These are phyloP conservation scores for Ichneumoninae sp. DNA, from an alignment of 2,888 invertebrate species.

Conservation along the genomic window DNA sequence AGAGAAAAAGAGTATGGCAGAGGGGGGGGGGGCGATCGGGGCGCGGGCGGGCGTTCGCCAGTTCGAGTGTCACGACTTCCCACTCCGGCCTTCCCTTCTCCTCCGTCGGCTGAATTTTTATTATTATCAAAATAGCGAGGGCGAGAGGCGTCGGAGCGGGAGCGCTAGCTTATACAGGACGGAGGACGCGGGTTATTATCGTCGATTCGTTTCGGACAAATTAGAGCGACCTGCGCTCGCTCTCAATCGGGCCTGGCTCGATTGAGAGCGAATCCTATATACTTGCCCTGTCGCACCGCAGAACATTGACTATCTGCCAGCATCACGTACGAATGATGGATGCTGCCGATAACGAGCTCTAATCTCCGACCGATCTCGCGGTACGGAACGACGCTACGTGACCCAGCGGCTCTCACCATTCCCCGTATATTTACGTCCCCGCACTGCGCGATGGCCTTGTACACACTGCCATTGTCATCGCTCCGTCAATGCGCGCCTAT, in stretches of 20 bases:
- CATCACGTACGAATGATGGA: conserved; percentile 68
- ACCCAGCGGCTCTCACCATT: conserved; percentile 22
- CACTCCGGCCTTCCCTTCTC: conserved; percentile 10
- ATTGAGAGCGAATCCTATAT: conserved; percentile 7
- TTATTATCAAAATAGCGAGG: conserved; percentile 39
- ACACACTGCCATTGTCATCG: conserved; percentile 8
- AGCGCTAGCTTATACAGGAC: conserved; percentile 17
- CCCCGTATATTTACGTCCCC: conserved; percentile 20
- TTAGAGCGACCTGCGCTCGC: conserved; percentile 66
- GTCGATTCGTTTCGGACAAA: conserved; percentile 70
- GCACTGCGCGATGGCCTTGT: not conserved
- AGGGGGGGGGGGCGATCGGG: not conserved
- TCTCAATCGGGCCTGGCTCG: not conserved
- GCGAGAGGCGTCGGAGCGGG: conserved; percentile 18
- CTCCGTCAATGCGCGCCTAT: conserved; percentile 2
- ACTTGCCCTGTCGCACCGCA: conserved; percentile 24
- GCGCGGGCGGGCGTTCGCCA: not conserved
- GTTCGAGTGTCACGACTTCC: conserved; percentile 39
- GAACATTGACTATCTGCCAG: conserved; percentile 47
- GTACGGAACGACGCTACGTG: conserved; percentile 45
- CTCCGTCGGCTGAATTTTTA: conserved; percentile 39
- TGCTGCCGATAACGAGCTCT: conserved; percentile 66
- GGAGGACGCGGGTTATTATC: conserved; percentile 62
- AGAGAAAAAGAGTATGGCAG: not conserved
- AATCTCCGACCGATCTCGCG: conserved; percentile 65